Base-by-base conservation (phyloP, 2,797 vertebrate species). In the Gouania willdenowi region DNA sequence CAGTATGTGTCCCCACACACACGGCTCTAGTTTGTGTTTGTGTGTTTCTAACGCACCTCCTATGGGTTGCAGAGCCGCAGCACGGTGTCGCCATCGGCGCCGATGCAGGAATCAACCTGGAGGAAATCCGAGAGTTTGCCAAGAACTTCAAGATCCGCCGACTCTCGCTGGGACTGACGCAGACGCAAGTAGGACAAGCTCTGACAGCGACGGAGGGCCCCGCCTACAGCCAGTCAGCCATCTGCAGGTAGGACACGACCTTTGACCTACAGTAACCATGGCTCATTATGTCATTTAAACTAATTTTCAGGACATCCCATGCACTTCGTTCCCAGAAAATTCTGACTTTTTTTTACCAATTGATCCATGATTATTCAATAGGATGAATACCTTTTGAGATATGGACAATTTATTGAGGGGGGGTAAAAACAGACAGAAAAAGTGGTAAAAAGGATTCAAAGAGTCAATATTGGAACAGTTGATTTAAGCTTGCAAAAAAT, bases 71-170 rank as follows among this genome's bases (percentile, higher is more conserved):
- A 97, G 95, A 97, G 66, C 89, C 93, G 8, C 90, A 92, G 4
- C 87, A 89, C 44, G 77, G 89, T 2, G 65, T 75, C 28, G 35
- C 77, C 2, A 85, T 75, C 28, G 35, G 77, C 2, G 85, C 92
- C 24, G 94, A 97, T 63, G 94, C 98, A 1, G 92, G 93, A 26
- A 98, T 98, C 64, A 97, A 98, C 82, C 86, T 98, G 73, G 94
- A 98, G 77, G 96, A 98, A 59, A 98, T 98, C 33, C 88, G 96
- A n/a, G 95, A 98, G 75, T 98, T 98, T 72, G 94, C 96, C 78
- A 98, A 98, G 87, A 97, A 94, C 75, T 98, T 98, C 81, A 98
- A 98, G 85, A 96, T 98, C 62, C 93, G 96, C 0, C 89, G 96
- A 34, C 84, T 98, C 20, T 97, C 96, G 15, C 77, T 98, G 35